phyloP scores from a whole-genome alignment of 2,888 invertebrate genomes.

The Amphimallon solstitiale region DNA sequence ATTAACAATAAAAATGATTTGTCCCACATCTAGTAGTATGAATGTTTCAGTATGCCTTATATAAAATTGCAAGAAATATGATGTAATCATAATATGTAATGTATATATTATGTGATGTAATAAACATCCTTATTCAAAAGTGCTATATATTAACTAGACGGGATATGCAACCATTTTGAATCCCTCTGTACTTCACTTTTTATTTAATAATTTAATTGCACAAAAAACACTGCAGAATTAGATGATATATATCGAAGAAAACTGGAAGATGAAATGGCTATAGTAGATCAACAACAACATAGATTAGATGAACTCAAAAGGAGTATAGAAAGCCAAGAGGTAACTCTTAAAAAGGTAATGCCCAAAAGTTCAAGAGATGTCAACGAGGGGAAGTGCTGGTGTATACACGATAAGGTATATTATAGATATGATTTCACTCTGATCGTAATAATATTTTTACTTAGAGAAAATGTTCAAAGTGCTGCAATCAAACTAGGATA shows the following conservation, averaged over 20 bases:
- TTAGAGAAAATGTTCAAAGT: slow-evolving; percentile 14
- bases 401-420: slow-evolving; percentile 3
- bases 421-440: background rate
- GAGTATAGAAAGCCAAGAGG: slow-evolving; percentile 52
- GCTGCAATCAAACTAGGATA: slow-evolving; percentile 47
- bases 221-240: slow-evolving; percentile 45
- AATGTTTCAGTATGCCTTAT: too few relatives aligned
- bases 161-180: too few relatives aligned
- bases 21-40: too few relatives aligned
- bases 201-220: background rate
- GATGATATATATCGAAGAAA: slow-evolving; percentile 52
- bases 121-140: too few relatives aligned
- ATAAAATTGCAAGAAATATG: too few relatives aligned
- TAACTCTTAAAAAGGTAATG: slow-evolving; percentile 48
- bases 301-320: slow-evolving; percentile 48
- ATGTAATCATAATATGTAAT: too few relatives aligned
- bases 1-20: too few relatives aligned
- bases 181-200: too few relatives aligned
- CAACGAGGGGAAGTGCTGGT: background rate
- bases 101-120: too few relatives aligned
- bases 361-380: slow-evolving; percentile 40
- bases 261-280: slow-evolving; percentile 41
- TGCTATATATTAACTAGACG: too few relatives aligned
- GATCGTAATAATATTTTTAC: background rate
- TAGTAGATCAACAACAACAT: slow-evolving; percentile 46